Base-by-base conservation (phyloP, 2,888 invertebrate species). In the Alviniconcha strummeri region DNA sequence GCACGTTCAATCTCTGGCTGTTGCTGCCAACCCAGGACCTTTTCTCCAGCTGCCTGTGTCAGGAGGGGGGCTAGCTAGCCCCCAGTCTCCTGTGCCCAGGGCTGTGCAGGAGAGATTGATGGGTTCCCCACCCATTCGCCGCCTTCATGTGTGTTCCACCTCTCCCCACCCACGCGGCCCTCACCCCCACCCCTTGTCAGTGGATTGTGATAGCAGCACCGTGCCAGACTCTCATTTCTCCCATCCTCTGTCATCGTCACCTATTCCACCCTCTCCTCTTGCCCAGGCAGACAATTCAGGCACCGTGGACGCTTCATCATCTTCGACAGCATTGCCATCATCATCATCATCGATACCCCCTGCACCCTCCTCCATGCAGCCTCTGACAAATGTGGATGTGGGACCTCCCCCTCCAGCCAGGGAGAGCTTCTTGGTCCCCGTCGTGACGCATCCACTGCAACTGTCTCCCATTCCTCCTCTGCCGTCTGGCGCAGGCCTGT, bases 71-170 rank as follows among this genome's bases (percentile, higher is more conserved):
- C 83, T 74, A 74, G 55, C 19, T 64, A 80, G 72, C 57, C 81
- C 72, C 55, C 83, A 76, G 80, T 64, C 75, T 9, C 64, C 67
- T 64, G 81, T 60, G 60, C 67, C 78, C 13, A 75, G 71, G 17
- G 75, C 36, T 57, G 81, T 15, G 79, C 84, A 57, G 77, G 76
- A 54, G 69, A 75, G 72, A 77, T 83, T 78, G 9, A 78, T 85
- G 81, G 82, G 82, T 19, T 83, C 85, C 6, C 84, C 86, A 5
- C 85, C 86, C 67, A n/a, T 76, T 4, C n/a, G 13, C 74, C 85
- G 55, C 83, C 86, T 69, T 79, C 84, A 74, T 75, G 60, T 54
- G 75, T 84, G 54, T 80, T 77, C 80, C 83, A 67, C n/a, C n/a
- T 85, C 67, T 54, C 81, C 56, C 69, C 64, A 19, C 82, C 84